These are phyloP conservation scores for Daboia siamensis DNA, from an alignment of 2,113 vertebrate species.

Conservation along the genomic window DNA sequence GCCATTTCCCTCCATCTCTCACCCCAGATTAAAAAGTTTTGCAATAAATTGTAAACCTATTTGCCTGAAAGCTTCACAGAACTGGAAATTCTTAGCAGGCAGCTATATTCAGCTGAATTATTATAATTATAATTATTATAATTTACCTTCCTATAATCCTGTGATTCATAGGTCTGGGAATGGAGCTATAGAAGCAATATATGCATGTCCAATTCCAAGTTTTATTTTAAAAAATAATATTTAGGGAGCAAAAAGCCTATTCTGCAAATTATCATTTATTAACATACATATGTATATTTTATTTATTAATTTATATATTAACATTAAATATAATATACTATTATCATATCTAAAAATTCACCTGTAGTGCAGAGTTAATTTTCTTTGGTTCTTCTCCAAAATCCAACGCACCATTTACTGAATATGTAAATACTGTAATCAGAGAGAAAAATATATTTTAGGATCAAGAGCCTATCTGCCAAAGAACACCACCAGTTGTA, in stretches of 20 bases:
- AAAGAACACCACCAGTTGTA: background rate
- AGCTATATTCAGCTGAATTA: too few relatives aligned
- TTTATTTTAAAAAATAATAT: background rate
- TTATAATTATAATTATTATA: too few relatives aligned
- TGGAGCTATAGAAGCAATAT: too few relatives aligned
- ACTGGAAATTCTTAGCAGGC: too few relatives aligned
- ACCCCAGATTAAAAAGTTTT: too few relatives aligned
- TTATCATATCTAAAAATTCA: background rate
- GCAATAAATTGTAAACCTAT: too few relatives aligned
- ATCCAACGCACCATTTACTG: constrained; percentile 86
- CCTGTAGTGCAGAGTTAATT: constrained; percentile 70
- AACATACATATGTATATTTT: background rate
- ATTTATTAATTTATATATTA: background rate
- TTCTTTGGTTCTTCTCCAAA: constrained; percentile 77
- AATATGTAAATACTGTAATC: constrained; percentile 83
- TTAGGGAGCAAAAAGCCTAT: background rate
- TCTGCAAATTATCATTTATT: background rate
- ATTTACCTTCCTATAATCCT: too few relatives aligned
- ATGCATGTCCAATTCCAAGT: background rate
- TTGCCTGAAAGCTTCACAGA: too few relatives aligned
- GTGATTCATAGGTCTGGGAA: too few relatives aligned
- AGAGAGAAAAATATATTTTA: constrained; percentile 47
- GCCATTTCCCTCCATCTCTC: too few relatives aligned
- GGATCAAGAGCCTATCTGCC: background rate
- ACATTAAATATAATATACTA: background rate